Percentiles rank a stretch among this genome's conserved stretches.
Evolutionary conservation across 2,113 vertebrate genomes (phyloP).

Genomic region (Vulpes lagopus): DNA sequence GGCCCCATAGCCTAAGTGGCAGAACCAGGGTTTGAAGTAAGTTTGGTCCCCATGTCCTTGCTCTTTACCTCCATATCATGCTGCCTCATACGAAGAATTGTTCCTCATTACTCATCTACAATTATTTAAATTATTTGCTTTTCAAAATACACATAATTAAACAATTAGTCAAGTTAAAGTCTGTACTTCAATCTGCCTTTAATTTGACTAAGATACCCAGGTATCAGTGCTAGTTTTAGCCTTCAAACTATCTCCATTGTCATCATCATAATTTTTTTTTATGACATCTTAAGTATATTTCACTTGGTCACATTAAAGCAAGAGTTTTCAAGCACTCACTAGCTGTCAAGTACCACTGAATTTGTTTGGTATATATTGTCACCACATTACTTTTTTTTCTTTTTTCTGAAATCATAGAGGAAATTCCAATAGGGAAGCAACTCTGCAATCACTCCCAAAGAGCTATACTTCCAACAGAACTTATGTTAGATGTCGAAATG

Average conservation of each 20-base stretch:
- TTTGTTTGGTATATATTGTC: not conserved
- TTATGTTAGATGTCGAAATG: not conserved
- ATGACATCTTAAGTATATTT: not conserved
- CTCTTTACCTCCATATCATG: not conserved
- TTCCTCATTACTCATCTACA: not conserved
- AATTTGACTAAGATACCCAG: not conserved
- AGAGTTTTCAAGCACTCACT: not conserved
- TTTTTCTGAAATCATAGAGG: slow-evolving; percentile 51
- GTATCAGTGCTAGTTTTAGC: not conserved
- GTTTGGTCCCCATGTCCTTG: not conserved
- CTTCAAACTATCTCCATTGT: not conserved
- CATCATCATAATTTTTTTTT: not conserved
- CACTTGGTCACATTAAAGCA: not conserved
- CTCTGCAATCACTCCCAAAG: not conserved
- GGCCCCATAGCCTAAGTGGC: no score
- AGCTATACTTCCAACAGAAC: not conserved
- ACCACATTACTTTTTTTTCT: not conserved
- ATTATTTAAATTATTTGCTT: not conserved
- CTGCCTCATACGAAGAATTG: not conserved
- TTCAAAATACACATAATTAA: not conserved
- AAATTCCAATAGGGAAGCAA: not conserved
- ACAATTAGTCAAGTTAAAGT: not conserved
- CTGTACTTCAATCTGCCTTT: not conserved
- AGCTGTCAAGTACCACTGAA: not conserved
- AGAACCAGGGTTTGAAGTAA: not conserved